These are phyloP conservation scores for Carlito syrichta DNA, from an alignment of 2,113 vertebrate species.

Conservation along the genomic window DNA sequence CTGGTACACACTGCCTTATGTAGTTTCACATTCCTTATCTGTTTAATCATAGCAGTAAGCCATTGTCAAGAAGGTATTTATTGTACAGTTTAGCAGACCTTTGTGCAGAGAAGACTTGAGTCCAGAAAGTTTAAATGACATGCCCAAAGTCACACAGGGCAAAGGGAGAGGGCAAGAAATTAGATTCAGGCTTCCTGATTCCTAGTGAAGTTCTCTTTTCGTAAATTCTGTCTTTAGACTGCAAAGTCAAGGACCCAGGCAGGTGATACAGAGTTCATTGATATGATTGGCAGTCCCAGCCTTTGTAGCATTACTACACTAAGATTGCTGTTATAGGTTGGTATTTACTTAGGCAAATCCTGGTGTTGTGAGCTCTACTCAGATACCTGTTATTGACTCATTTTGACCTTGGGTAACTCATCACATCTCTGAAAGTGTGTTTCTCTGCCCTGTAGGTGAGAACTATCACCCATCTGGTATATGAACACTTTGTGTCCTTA, in stretches of 20 bases:
- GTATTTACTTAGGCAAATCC: not conserved
- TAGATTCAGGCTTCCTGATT: not conserved
- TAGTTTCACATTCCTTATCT: not conserved
- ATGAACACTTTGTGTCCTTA: not conserved
- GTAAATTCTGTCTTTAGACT: not conserved
- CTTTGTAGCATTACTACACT: not conserved
- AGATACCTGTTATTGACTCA: not conserved
- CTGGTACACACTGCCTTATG: not conserved
- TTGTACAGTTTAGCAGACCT: not conserved
- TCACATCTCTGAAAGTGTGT: not conserved
- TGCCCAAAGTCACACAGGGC: not conserved
- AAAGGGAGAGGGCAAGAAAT: not conserved
- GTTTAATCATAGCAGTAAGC: not conserved
- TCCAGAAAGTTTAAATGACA: not conserved
- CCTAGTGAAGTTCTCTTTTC: not conserved
- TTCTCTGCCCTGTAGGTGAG: not conserved
- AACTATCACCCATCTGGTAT: not conserved
- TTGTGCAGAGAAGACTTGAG: not conserved
- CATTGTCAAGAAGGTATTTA: not conserved
- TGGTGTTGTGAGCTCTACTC: not conserved
- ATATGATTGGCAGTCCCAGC: accelerated
- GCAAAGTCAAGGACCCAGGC: not conserved
- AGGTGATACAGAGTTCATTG: not conserved
- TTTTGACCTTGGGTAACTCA: not conserved
- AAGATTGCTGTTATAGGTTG: not conserved